A percentile compares a stretch with the other conserved stretches of the same genome.
Conservation (phyloP, 2,113 vertebrate genomes). For the Catharus fuscescens region DNA sequence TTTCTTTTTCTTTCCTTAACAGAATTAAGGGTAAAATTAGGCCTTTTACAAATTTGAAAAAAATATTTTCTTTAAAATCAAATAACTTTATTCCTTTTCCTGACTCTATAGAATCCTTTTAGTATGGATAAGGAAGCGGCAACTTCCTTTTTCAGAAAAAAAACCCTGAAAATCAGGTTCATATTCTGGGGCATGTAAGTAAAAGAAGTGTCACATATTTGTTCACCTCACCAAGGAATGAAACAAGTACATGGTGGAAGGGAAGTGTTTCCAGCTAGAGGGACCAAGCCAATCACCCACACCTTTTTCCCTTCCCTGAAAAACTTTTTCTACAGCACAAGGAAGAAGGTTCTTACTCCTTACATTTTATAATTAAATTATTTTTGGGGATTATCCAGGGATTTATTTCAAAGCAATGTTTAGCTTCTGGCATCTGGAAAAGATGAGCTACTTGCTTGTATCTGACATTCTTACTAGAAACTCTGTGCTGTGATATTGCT, state of each 20-base stretch:
- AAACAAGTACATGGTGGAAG: not conserved
- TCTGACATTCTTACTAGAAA: not conserved
- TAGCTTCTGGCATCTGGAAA: not conserved
- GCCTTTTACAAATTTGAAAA: not conserved
- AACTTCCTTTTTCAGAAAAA: not conserved
- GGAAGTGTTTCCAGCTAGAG: not conserved
- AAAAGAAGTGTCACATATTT: not conserved
- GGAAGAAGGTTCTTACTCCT: not conserved
- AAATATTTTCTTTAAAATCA: not conserved
- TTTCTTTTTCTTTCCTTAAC: not conserved
- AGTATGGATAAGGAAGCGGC: not conserved
- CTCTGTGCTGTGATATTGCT: not conserved
- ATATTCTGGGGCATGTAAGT: not conserved
- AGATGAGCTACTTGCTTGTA: not conserved
- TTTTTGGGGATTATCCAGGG: not conserved
- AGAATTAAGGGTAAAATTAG: not conserved
- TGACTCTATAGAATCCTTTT: not conserved
- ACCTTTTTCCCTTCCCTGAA: not conserved
- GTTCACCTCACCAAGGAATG: not conserved
- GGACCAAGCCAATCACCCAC: not conserved
- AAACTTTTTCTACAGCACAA: not conserved
- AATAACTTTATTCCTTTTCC: not conserved
- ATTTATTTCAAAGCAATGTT: constrained; percentile 1
- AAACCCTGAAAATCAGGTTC: not conserved
- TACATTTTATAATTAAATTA: not conserved